Conservation (phyloP, 1,140 invertebrate species). For the Drosophila pachea region DNA sequence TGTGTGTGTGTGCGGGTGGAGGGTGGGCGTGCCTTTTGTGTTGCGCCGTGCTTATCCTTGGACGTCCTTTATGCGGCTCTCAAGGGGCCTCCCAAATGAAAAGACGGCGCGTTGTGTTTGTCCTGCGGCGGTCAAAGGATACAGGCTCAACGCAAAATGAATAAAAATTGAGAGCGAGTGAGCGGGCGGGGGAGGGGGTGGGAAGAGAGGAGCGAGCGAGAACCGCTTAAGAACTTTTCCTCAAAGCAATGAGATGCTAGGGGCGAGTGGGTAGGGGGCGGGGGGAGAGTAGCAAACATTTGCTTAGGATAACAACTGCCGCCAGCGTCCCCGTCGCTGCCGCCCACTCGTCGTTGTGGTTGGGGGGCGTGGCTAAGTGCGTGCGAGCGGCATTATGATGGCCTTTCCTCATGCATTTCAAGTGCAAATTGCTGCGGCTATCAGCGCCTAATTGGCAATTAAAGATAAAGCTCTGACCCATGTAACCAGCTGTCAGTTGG, state of each 20-base stretch:
- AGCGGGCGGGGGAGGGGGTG: too few relatives aligned
- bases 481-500: slow-evolving; percentile 12
- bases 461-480: slow-evolving; percentile 59
- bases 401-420: slow-evolving; percentile 62
- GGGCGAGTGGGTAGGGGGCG: too few relatives aligned
- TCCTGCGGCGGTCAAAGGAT: slow-evolving; percentile 65
- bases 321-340: too few relatives aligned
- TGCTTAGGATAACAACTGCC: slow-evolving; percentile 49
- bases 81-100: slow-evolving; percentile 12
- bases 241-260: too few relatives aligned
- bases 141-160: slow-evolving; percentile 20
- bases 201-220: too few relatives aligned
- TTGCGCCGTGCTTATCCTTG: slow-evolving; percentile 60
- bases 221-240: background rate
- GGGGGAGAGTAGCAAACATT: slow-evolving; percentile 46
- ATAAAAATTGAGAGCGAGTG: slow-evolving; percentile 30
- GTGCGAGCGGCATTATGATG: slow-evolving; percentile 31
- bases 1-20: slow-evolving; percentile 27
- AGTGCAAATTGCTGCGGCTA: slow-evolving; percentile 69
- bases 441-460: slow-evolving; percentile 73
- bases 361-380: background rate
- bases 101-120: slow-evolving; percentile 41
- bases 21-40: slow-evolving; percentile 38
- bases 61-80: slow-evolving; percentile 38
- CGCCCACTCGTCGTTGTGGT: background rate